A percentile compares a stretch with the other conserved stretches of the same genome.
Evolutionary conservation across 2,797 vertebrate species (phyloP).

Genomic region (Molossus molossus): DNA sequence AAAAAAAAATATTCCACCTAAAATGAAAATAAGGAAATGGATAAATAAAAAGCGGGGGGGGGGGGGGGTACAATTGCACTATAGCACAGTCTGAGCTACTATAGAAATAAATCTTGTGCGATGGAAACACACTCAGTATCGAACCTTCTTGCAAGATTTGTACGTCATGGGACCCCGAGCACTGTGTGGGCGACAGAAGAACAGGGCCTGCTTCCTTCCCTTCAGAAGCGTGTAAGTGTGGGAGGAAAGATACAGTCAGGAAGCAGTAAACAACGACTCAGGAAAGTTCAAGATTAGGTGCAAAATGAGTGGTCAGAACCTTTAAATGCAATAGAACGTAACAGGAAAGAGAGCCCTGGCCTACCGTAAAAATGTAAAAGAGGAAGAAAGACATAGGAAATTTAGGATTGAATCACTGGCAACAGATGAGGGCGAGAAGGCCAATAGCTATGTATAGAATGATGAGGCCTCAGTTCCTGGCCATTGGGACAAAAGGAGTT

Average conservation of each 20-base stretch:
- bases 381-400: background rate
- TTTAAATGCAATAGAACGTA: background rate
- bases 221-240: background rate
- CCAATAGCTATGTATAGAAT: conserved; percentile 38
- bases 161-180: background rate
- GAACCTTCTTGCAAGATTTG: background rate
- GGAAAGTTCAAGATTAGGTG: background rate
- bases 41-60: too few relatives aligned
- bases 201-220: background rate
- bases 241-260: background rate
- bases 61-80: background rate
- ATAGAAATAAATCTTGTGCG: background rate
- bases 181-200: accelerated
- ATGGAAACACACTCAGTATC: background rate
- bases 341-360: background rate
- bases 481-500: conserved; percentile 22
- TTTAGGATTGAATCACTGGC: background rate
- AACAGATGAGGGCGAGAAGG: conserved; percentile 33
- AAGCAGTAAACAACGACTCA: background rate
- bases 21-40: too few relatives aligned
- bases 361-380: background rate
- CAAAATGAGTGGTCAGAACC: background rate
- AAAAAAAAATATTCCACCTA: too few relatives aligned
- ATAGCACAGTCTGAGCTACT: background rate
- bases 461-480: conserved; percentile 70